phyloP scores from a whole-genome alignment of 2,888 invertebrate species.

The Heliconius aoede region DNA sequence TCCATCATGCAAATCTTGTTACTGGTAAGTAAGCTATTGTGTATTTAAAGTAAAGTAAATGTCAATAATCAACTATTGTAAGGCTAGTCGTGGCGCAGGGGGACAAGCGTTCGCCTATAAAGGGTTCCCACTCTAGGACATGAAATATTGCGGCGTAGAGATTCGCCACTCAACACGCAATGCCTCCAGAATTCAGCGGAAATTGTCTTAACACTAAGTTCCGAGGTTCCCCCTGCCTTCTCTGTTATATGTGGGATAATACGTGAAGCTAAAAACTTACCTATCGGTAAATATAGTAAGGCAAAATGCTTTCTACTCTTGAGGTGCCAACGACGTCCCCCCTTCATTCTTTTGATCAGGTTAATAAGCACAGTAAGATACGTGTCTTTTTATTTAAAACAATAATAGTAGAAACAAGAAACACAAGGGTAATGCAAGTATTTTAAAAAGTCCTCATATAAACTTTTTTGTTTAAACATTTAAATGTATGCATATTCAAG shows the following conservation, averaged over 20 bases:
- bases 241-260: too few relatives aligned
- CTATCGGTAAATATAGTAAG: not conserved
- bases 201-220: too few relatives aligned
- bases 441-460: not conserved
- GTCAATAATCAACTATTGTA: too few relatives aligned
- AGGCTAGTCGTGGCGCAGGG: too few relatives aligned
- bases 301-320: not conserved
- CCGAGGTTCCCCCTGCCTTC: too few relatives aligned
- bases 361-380: not conserved
- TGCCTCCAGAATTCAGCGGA: too few relatives aligned
- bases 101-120: too few relatives aligned
- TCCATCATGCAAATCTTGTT: constrained; percentile 91
- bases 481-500: not conserved
- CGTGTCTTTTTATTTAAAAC: not conserved
- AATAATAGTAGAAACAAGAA: not conserved
- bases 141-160: too few relatives aligned
- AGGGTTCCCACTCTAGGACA: too few relatives aligned
- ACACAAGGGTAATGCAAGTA: not conserved
- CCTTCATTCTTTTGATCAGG: not conserved
- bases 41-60: too few relatives aligned
- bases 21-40: constrained; percentile 84
- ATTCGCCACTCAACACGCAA: too few relatives aligned
- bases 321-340: not conserved
- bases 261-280: not conserved
- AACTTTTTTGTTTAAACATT: not conserved